These are phyloP conservation scores for Gobio gobio DNA, from an alignment of 2,113 vertebrate genomes.

Conservation along the genomic window DNA sequence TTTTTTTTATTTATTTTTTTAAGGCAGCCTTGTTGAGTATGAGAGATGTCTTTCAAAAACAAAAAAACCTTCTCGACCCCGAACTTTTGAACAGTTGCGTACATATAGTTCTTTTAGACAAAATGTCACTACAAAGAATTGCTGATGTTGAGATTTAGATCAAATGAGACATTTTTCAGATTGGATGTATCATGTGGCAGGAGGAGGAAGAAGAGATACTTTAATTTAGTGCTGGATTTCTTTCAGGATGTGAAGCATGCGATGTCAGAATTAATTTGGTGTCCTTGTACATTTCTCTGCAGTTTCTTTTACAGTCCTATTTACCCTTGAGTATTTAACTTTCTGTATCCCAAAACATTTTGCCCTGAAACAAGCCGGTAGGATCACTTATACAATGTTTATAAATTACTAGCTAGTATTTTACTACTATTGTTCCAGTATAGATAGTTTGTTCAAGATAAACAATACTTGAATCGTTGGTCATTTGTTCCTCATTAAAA, in stretches of 20 bases:
- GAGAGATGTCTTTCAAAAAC: background rate
- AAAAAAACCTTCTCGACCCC: background rate
- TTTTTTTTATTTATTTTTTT: no score
- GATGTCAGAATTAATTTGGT: constrained; percentile 30
- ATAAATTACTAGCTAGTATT: background rate
- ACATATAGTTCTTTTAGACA: background rate
- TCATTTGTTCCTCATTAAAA: background rate
- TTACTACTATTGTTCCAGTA: background rate
- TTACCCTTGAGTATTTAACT: background rate
- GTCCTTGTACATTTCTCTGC: constrained; percentile 1
- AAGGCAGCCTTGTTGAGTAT: background rate
- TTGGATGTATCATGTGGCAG: background rate
- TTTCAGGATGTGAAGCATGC: background rate
- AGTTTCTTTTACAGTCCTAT: background rate
- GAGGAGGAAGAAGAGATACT: background rate
- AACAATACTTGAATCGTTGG: background rate
- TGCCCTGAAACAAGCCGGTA: background rate
- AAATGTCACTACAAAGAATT: background rate
- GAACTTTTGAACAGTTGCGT: background rate
- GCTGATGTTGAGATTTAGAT: background rate
- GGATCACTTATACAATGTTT: background rate
- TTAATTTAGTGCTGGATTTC: constrained; percentile 29
- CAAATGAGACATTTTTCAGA: constrained; percentile 8
- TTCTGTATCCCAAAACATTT: background rate
- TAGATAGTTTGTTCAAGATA: background rate